Evolutionary conservation across 2,888 invertebrate species (phyloP), one percentile per base, ranked within the genome.

Genomic region (Stenodema calcarata): DNA sequence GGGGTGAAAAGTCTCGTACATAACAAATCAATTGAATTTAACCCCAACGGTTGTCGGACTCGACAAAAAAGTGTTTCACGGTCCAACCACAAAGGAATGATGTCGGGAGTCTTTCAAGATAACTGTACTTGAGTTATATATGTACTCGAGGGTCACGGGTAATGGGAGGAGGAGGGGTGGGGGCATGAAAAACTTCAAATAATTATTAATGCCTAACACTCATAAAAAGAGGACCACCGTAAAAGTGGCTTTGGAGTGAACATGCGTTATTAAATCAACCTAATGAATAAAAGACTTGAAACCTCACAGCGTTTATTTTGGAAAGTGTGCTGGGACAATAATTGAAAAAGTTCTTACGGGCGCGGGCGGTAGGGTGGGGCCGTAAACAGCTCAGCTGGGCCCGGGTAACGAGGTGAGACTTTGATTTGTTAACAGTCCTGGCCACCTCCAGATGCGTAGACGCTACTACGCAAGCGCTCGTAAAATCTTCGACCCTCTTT

Each of bases 311-410:
- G 23, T 62, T 23, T 62, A 62, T 62, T 62, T 62, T 62, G 62
- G 62, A 62, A 62, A 62, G 62, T 27, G 62, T 62, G 62, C 27
- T 62, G 62, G 62, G 18, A 62, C 75, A 78, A 42, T 78, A 78
- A 78, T 78, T 78, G 78, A 78, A 78, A 78, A 78, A 44, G 27
- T 44, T 23, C 78, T 42, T 44, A n/a, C n/a, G 35, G 41, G 35
- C 35, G 70, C 42, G 27, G 44, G 47, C 12, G 23, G 23, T 18
- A 30, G 50, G 50, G 28, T n/a, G 50, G 80, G 16, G 80, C 47
- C 80, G 80, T 80, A 80, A 80, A 80, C 50, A 80, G 80, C 54
- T 80, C 80, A 47, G 80, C 47, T 47, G 73, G 73, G 80, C 23
- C 50, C 16, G 35, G 78, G 80, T 47, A 80, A 80, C 80, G 80